phyloP scores from a whole-genome alignment of 2,113 vertebrate genomes.

The Abramis brama region DNA sequence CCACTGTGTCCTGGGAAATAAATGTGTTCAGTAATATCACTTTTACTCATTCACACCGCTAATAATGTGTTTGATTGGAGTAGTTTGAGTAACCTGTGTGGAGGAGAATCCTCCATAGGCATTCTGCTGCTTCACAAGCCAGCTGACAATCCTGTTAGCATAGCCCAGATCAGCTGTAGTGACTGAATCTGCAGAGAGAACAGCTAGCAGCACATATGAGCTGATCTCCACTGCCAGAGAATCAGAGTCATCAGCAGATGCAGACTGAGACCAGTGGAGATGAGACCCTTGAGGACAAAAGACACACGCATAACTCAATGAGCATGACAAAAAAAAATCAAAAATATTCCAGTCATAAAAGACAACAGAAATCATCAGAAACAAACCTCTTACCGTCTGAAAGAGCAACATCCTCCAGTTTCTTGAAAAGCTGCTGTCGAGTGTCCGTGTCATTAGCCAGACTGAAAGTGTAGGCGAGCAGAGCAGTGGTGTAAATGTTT shows the following conservation, averaged over 20 bases:
- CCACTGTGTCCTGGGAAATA: constrained; percentile 53
- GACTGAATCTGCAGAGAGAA: constrained; percentile 58
- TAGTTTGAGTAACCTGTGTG: constrained; percentile 71
- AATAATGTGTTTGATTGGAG: not conserved
- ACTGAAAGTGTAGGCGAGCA: constrained; percentile 85
- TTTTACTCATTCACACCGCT: not conserved
- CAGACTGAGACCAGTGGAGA: constrained; percentile 55
- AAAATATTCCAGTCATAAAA: not conserved
- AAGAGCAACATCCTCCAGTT: constrained; percentile 58
- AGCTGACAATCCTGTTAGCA: constrained; percentile 70
- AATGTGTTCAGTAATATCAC: constrained; percentile 1
- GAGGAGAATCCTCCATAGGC: constrained; percentile 78
- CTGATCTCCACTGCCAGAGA: constrained; percentile 73
- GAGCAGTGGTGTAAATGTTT: constrained; percentile 78
- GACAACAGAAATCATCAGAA: not conserved
- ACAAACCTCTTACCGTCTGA: constrained; percentile 54
- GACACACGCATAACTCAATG: constrained; percentile 54
- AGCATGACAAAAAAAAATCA: constrained; percentile 32
- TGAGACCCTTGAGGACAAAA: constrained; percentile 1
- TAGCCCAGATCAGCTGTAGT: constrained; percentile 65
- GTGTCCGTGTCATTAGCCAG: constrained; percentile 77
- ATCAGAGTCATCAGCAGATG: constrained; percentile 34
- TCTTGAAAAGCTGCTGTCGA: constrained; percentile 61
- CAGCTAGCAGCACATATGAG: constrained; percentile 68
- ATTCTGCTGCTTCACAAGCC: constrained; percentile 78